A percentile compares a stretch with the other conserved stretches of the same genome.
Evolutionary conservation across 2,888 invertebrate genomes (phyloP).

Genomic region (Cepaea hortensis): DNA sequence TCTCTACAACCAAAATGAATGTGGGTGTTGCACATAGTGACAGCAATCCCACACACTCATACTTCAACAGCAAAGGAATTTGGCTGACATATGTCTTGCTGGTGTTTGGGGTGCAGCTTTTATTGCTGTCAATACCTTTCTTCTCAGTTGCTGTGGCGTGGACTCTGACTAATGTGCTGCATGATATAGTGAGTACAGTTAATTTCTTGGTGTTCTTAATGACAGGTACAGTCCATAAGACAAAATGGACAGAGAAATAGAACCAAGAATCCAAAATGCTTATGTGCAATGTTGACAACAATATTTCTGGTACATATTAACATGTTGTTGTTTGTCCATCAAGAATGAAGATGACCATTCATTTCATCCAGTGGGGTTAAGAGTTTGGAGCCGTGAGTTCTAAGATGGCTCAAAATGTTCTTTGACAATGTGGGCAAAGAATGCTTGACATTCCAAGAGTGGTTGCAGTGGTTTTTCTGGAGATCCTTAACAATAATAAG

Average conservation of each 20-base stretch:
- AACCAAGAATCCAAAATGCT: no score
- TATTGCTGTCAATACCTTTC: constrained; percentile 80
- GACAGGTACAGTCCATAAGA: background rate
- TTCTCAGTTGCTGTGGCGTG: constrained; percentile 82
- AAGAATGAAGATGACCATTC: no score
- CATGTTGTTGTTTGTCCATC: no score
- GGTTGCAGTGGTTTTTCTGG: no score
- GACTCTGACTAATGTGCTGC: constrained; percentile 83
- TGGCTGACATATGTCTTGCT: constrained; percentile 82
- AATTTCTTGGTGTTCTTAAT: background rate
- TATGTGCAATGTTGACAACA: no score
- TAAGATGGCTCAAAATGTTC: no score
- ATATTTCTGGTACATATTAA: no score
- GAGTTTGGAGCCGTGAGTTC: no score
- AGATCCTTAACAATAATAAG: no score
- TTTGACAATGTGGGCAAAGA: no score
- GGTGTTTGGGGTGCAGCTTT: constrained; percentile 80
- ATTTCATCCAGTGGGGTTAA: no score
- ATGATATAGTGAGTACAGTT: constrained; percentile 80
- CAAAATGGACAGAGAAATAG: background rate
- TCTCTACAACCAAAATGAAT: constrained; percentile 74
- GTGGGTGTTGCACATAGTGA: constrained; percentile 83
- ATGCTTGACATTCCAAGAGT: no score
- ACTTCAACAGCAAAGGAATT: constrained; percentile 81
- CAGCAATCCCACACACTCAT: constrained; percentile 82